These are phyloP conservation scores for Piaya cayana DNA, from an alignment of 2,113 vertebrate genomes.

Conservation along the genomic window DNA sequence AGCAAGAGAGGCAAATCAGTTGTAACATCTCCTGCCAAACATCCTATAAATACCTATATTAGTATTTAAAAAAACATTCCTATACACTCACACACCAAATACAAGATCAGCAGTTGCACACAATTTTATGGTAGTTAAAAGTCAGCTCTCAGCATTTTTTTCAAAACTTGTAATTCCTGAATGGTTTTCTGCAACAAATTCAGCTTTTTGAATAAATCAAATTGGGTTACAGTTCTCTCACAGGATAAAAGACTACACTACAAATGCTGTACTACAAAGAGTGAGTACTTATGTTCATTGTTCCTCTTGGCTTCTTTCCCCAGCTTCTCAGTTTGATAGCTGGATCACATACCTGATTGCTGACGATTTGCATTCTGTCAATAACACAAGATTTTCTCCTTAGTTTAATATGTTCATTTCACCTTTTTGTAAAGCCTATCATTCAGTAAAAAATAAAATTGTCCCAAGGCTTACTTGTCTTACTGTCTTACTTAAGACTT, in stretches of 20 bases:
- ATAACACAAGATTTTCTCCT: background rate
- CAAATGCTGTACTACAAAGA: background rate
- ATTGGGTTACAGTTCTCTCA: background rate
- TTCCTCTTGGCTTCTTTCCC: slow-evolving; percentile 7
- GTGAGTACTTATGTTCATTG: background rate
- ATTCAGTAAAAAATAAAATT: background rate
- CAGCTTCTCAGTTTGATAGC: background rate
- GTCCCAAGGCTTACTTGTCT: too few relatives aligned
- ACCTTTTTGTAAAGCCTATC: background rate
- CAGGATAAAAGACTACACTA: background rate
- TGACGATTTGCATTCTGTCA: slow-evolving; percentile 46
- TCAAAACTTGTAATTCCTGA: background rate
- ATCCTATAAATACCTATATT: background rate
- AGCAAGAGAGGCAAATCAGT: background rate
- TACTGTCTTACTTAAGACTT: background rate
- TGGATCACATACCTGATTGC: background rate
- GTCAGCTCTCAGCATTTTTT: background rate
- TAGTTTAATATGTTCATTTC: background rate
- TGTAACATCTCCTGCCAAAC: background rate
- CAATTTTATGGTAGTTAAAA: background rate
- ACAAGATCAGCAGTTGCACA: background rate
- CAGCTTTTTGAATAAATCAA: background rate
- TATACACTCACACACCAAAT: background rate
- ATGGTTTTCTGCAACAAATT: background rate
- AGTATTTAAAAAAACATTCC: background rate